phyloP scores from a whole-genome alignment of 2,888 invertebrate species.

The Argyra leucocephala region DNA sequence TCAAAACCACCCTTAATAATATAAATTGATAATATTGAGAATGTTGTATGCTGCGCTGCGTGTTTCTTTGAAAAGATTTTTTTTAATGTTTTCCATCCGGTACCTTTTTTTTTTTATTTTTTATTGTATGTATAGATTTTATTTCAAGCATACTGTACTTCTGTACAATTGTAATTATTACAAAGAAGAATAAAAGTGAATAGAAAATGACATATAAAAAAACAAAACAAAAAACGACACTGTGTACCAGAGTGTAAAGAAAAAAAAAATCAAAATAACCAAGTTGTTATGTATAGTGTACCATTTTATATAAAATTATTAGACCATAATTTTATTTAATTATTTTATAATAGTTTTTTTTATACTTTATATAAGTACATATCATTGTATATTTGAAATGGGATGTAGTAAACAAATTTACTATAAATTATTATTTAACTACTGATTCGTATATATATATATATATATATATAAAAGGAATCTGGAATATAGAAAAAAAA shows the following conservation, averaged over 20 bases:
- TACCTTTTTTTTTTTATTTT: neutral
- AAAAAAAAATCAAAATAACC: neutral
- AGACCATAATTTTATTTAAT: neutral
- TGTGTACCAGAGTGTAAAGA: neutral
- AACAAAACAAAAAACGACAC: neutral
- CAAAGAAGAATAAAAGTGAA: neutral
- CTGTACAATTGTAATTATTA: neutral
- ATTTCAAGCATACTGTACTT: neutral
- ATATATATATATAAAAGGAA: no score
- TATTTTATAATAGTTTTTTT: neutral
- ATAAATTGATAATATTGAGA: no score
- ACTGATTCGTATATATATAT: no score
- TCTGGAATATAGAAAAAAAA: no score
- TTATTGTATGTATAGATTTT: neutral
- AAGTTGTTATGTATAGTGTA: neutral
- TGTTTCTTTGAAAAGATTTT: neutral
- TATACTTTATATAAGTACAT: no score
- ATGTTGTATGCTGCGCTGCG: neutral
- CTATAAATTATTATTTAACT: no score
- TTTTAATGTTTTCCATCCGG: neutral
- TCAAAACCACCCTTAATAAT: neutral
- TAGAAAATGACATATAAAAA: neutral
- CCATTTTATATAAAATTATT: neutral
- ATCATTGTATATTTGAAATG: no score
- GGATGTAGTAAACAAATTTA: no score